Evolutionary conservation across 2,888 invertebrate species (phyloP), one percentile per base, ranked within the genome.

Genomic region (Charanyca ferruginea): DNA sequence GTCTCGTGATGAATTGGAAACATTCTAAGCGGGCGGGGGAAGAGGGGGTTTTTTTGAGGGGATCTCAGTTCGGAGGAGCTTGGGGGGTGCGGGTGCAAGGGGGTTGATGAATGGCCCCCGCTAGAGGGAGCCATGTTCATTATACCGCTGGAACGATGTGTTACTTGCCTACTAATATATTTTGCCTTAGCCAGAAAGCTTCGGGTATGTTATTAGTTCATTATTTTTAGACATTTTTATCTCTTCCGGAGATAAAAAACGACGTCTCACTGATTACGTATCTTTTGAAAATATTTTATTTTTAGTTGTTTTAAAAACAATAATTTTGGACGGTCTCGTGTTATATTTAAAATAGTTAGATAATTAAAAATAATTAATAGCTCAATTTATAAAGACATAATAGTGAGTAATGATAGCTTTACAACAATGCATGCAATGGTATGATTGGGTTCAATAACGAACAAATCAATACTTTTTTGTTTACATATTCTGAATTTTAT

Each of bases 1-100:
- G 96, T 95, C 89, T 93, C 89, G 94, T 95, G 95, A 96, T 96
- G 96, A 94, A 96, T 96, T 94, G 94, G 92, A 89, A 93, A 93
- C 94, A 92, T 93, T 93, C 91, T 90, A 87, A 90, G 91, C 90
- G 90, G 93, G 90, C 87, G 91, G 83, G 88, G 89, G 89, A 88
- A 76, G 89, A 87, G 89, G 92, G 92, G 93, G 91, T 87, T 81
- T 89, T 90, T 93, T 93, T 93, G 89, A 90, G 86, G 93, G 92
- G 91, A 87, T 85, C 86, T 83, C 80, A 81, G 86, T 83, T 88
- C 88, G 80, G 87, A 89, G 90, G 83, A 85, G 87, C 79, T 80
- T 77, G 84, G 81, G 85, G 85, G 71, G 68, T 63, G 88, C 85
- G 88, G 89, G 91, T 85, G 87, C 79, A 83, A 84, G 90, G 89